Evolutionary conservation across 2,113 vertebrate species (phyloP), one percentile per base, ranked within the genome.

Genomic region (Melanerpes aurifrons): DNA sequence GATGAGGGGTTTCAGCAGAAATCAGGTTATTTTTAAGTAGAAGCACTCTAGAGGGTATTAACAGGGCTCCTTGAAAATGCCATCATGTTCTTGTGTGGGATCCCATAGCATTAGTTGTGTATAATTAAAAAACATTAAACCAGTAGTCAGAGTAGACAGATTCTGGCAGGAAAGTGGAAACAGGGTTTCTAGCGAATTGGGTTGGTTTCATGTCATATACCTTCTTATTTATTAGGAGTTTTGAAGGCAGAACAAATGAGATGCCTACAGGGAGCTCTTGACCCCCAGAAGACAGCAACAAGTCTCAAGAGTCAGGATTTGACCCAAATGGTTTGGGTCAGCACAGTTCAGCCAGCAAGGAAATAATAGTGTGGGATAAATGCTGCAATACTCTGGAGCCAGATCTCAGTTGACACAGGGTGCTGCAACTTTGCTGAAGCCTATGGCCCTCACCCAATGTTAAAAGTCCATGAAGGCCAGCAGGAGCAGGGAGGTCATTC

Each of bases 11-110:
- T 86, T 91, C 84, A 87, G 62, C 69, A 91, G 75, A 74, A 89
- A 89, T 67, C 69, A n/a, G 84, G 66, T 77, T 95, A 89, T 87
- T 94, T 94, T 79, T 82, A 94, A 94, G 75, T 53, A 48, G 72
- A 89, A 83, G 31, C 10, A 32, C 75, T 80, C 64, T 58, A 77
- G 25, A 32, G 32, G 8, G 10, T 48, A 63, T 74, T 87, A 87
- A 79, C 72, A 61, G 68, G 35, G 22, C 37, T 90, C 61, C 69
- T 56, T 94, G 84, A 72, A 92, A 83, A 75, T 18, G 25, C 66
- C 22, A 57, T 77, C 25, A 64, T 61, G 62, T n/a, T 92, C 62
- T 75, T 70, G n/a, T 21, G 12, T 21, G 82, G 43, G 48, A 91
- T 77, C 58, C 48, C 45, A 68, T 7, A 68, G 57, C 50, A 77